Base-by-base conservation (phyloP, 1,140 invertebrate species). In the Drosophila suzukii region DNA sequence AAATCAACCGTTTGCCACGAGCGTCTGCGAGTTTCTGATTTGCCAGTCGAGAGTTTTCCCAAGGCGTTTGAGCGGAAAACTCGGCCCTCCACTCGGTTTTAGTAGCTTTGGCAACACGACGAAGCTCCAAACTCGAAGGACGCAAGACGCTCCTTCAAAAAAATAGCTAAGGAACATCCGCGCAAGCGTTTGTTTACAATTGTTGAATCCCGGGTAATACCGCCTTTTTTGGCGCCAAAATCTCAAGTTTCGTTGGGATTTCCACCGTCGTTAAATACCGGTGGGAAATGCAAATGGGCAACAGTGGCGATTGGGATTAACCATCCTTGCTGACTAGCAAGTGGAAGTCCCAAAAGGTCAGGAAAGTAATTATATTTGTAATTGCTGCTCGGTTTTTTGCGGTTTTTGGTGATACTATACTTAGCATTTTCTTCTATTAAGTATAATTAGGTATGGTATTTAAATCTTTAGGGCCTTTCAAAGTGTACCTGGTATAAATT, bases 101-200 rank as follows among this genome's bases (percentile, higher is more conserved):
- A 56, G 75, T 63, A 70, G 76, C 90, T 78, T 6, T 91, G 75
- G 90, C 81, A 91, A 91, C 90, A 57, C 71, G 72, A 90, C 86
- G 90, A 84, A 88, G 43, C 38, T 44, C 17, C 50, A 65, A 67
- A 66, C 36, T 62, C 60, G 55, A 62, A 60, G 54, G 59, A 63
- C 38, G 50, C 63, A 67, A 38, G 70, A 76, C 54, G 55, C 62
- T 67, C 43, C 39, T 39, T 41, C 38, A 36, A 43, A 50, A 44
- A 65, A 60, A 46, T 38, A 32, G 41, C 39, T 55, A 41, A 27
- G 7, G 39, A 32, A 32, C 81, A 71, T 66, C 30, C 78, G 85
- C 85, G 85, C 81, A 77, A 57, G 86, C 88, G 79, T 91, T 88
- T 90, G 88, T 90, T 90, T 90, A 90, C 88, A 90, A 91, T 90